Evolutionary conservation across 2,888 invertebrate genomes (phyloP).

Genomic region (Philhelius pedissequus): DNA sequence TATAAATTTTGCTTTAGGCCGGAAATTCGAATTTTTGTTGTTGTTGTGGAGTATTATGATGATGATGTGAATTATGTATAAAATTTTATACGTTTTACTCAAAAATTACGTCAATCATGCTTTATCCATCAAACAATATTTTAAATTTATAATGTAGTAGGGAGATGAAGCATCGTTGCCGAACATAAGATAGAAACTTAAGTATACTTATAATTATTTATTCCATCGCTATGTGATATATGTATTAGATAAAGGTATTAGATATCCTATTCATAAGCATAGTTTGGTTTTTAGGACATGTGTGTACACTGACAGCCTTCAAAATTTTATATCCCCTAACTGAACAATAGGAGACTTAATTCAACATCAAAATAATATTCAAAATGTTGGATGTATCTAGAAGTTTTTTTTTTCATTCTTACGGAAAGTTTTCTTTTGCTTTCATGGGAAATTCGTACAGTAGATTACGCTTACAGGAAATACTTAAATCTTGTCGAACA

Average conservation of each 20-base stretch:
- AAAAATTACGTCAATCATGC: slow-evolving; percentile 55
- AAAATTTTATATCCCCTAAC: slow-evolving; percentile 3
- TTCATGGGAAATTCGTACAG: too few relatives aligned
- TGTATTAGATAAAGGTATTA: neutral
- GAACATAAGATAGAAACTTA: slow-evolving; percentile 5
- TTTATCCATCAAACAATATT: slow-evolving; percentile 4
- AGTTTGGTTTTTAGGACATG: neutral
- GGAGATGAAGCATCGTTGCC: neutral
- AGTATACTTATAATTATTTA: slow-evolving; percentile 60
- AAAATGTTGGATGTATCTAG: slow-evolving; percentile 6
- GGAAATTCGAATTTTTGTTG: neutral
- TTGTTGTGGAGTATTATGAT: slow-evolving; percentile 10
- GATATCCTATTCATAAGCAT: slow-evolving; percentile 22
- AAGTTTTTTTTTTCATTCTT: neutral
- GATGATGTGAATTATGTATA: slow-evolving; percentile 15
- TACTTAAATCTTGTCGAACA: neutral
- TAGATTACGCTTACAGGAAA: neutral
- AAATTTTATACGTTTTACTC: slow-evolving; percentile 34
- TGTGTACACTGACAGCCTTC: too few relatives aligned
- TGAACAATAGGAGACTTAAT: slow-evolving; percentile 36
- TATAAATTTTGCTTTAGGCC: slow-evolving; percentile 1
- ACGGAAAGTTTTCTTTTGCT: too few relatives aligned
- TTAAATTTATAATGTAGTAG: too few relatives aligned
- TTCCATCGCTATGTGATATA: neutral
- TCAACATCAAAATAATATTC: slow-evolving; percentile 40